Evolutionary conservation across 2,888 invertebrate species (phyloP).

Genomic region (Falcaria lacertinaria): DNA sequence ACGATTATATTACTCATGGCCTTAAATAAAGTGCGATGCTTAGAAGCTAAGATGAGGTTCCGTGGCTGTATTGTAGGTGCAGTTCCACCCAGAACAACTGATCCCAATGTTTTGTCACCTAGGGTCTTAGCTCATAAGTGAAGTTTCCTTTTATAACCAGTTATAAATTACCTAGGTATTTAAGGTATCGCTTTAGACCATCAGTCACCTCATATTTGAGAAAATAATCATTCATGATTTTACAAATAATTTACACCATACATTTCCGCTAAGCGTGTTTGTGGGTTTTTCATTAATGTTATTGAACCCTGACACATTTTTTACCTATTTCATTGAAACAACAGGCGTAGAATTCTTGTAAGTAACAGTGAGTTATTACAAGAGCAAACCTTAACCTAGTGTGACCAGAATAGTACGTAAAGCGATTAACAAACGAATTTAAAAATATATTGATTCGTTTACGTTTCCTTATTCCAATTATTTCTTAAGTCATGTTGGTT

Average conservation of each 20-base stretch:
- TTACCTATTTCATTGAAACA: constrained; percentile 31
- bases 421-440: constrained; percentile 22
- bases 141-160: too few species aligned
- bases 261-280: too few species aligned
- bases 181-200: too few species aligned
- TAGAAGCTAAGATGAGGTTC: constrained; percentile 13
- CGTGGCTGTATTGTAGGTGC: too few species aligned
- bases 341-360: constrained; percentile 45
- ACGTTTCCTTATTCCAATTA: constrained; percentile 1
- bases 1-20: constrained; percentile 25
- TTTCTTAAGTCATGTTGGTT: too few species aligned
- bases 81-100: too few species aligned
- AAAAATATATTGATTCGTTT: constrained; percentile 22
- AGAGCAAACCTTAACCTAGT: constrained; percentile 43
- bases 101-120: too few species aligned
- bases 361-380: constrained; percentile 40
- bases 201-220: too few species aligned
- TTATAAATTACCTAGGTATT: too few species aligned
- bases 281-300: background rate
- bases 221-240: too few species aligned
- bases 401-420: constrained; percentile 36
- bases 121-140: too few species aligned
- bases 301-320: constrained; percentile 34
- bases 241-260: too few species aligned
- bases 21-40: constrained; percentile 7